Conservation (phyloP, 1,140 invertebrate genomes). For the Rhagoletis pomonella region DNA sequence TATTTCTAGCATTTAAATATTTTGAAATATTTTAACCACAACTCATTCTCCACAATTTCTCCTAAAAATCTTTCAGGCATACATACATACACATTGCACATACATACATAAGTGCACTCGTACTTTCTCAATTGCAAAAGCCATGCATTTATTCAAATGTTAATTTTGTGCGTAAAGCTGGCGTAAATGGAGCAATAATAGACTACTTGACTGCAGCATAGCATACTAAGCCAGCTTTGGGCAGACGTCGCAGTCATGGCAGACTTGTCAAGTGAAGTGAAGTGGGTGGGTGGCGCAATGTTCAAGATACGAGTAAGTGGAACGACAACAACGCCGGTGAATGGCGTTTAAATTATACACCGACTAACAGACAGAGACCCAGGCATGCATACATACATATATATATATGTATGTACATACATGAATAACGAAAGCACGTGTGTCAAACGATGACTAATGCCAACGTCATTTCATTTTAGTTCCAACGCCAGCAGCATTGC, state of each 20-base stretch:
- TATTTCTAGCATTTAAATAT: no score
- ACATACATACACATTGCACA: background rate
- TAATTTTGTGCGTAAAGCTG: conserved; percentile 44
- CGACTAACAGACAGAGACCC: background rate
- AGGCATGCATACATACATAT: background rate
- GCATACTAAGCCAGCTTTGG: conserved; percentile 4
- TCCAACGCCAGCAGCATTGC: background rate
- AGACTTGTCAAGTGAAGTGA: background rate
- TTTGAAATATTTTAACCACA: no score
- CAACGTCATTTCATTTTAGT: background rate
- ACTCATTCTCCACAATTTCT: background rate
- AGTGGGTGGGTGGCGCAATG: background rate
- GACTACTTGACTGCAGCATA: conserved; percentile 46
- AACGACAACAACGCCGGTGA: background rate
- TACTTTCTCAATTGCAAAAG: background rate
- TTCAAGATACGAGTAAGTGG: background rate
- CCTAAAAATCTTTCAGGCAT: no score
- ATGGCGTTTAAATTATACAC: conserved; percentile 8
- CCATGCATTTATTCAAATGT: conserved; percentile 5
- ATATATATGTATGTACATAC: no score
- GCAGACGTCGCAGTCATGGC: background rate
- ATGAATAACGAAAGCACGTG: background rate
- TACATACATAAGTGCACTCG: background rate
- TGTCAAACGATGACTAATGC: conserved; percentile 8
- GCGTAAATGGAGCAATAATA: conserved; percentile 44